Base-by-base conservation (phyloP, 2,888 invertebrate species). In the Cephonodes hylas region DNA sequence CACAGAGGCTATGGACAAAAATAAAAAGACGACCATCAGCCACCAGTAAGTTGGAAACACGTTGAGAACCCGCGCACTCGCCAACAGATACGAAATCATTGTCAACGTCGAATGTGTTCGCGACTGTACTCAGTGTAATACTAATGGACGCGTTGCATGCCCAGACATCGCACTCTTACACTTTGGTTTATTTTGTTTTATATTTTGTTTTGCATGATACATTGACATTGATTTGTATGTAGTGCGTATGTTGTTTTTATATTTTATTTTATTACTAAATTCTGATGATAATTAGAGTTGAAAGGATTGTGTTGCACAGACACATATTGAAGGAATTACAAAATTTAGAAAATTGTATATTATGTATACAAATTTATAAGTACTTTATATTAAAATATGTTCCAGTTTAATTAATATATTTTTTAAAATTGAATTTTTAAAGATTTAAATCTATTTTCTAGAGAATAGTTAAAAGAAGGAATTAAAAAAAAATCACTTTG, bases 1-100 rank as follows among this genome's bases (percentile, higher is more conserved):
- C 84, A 94, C 95, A 80, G 96, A 96, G 58, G 94, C 95, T 31
- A 95, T 94, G 70, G 96, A 96, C 70, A 95, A 94, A 91, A 87
- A 79, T 85, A 91, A 88, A 88, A 92, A 91, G 81, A 77, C 80
- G 62, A 84, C 85, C 82, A 75, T 72, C 77, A 81, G 66, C 72
- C 77, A 87, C 77, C 89, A 88, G 91, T 92, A 92, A 92, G 91
- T 91, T 74, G 66, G 64, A 64, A 70, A 63, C 65, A 67, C 66
- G 31, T 62, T 69, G 71, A 71, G 64, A 68, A 69, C 64, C 42
- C 71, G 27, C 15, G 27, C 27, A 27, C 18, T 31, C 7, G 8
- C 44, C 20, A 18, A 44, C 44, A 44, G 48, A 62, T 63, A 64
- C 66, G 66, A 67, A 71, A 73, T 76, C 73, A 71, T 71, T 79